These are phyloP conservation scores for Lophius piscatorius DNA, from an alignment of 2,113 vertebrate species.

Conservation along the genomic window DNA sequence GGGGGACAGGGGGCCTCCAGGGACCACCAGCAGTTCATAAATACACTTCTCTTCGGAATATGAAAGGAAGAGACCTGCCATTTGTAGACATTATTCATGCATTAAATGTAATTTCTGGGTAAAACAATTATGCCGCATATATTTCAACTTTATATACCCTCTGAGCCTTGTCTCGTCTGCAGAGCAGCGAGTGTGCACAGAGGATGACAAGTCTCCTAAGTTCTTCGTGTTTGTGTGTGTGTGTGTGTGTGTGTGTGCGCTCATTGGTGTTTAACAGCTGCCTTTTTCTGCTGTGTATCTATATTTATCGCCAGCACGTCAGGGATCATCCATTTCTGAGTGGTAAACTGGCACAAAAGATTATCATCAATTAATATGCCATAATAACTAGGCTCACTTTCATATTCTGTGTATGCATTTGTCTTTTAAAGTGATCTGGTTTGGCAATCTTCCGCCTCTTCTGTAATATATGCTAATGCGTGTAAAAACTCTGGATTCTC, in stretches of 20 bases:
- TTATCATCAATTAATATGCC: slow-evolving; percentile 75
- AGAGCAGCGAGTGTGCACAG: slow-evolving; percentile 7
- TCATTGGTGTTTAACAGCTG: slow-evolving; percentile 1
- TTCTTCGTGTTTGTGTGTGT: slow-evolving; percentile 26
- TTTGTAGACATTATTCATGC: slow-evolving; percentile 77
- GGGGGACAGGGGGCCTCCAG: slow-evolving; percentile 56
- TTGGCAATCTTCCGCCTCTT: slow-evolving; percentile 63
- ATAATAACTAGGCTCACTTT: slow-evolving; percentile 70
- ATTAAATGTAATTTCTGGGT: slow-evolving; percentile 61
- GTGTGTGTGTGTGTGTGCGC: slow-evolving; percentile 18
- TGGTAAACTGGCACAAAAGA: slow-evolving; percentile 71
- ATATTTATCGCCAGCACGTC: slow-evolving; percentile 61
- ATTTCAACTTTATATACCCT: slow-evolving; percentile 63
- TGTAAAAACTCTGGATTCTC: slow-evolving; percentile 70
- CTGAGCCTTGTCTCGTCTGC: slow-evolving; percentile 20
- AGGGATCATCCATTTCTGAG: slow-evolving; percentile 63
- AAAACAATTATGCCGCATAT: slow-evolving; percentile 65
- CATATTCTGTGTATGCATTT: slow-evolving; percentile 63
- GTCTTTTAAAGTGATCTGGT: slow-evolving; percentile 74
- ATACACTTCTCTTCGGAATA: slow-evolving; percentile 65
- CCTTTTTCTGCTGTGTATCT: slow-evolving; percentile 29
- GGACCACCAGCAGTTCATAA: slow-evolving; percentile 68
- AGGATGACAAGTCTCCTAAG: slow-evolving; percentile 48
- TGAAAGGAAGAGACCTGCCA: slow-evolving; percentile 72
- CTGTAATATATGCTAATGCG: slow-evolving; percentile 74